phyloP scores from a whole-genome alignment of 2,797 vertebrate genomes.

The Peromyscus aztecus region DNA sequence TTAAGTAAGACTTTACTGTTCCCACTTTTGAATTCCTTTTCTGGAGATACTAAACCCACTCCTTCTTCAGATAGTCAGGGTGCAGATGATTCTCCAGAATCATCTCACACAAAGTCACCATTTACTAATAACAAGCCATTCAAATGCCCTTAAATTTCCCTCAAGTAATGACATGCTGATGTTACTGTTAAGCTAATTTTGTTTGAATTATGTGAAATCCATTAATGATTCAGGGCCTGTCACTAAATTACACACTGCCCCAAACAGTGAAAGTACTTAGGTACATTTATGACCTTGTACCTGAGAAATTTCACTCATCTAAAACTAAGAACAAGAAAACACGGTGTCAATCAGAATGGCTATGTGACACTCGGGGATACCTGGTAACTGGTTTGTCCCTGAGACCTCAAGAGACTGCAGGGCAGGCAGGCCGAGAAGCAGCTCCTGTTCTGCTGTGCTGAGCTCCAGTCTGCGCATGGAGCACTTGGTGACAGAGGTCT shows the following conservation, averaged over 20 bases:
- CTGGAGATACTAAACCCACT: not conserved
- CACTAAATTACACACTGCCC: not conserved
- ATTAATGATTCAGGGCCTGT: constrained; percentile 5
- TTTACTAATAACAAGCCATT: constrained; percentile 25
- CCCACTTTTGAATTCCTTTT: not conserved
- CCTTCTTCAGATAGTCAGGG: not conserved
- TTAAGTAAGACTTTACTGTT: not conserved
- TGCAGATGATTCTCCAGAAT: not conserved
- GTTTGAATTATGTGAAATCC: constrained; percentile 16
- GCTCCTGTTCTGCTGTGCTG: constrained; percentile 64
- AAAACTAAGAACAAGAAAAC: not conserved
- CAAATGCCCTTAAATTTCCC: not conserved
- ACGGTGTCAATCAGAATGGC: not conserved
- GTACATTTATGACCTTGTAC: not conserved
- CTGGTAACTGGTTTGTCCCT: constrained; percentile 48
- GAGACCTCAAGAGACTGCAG: constrained; percentile 74
- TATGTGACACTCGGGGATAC: constrained; percentile 34
- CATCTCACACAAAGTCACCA: not conserved
- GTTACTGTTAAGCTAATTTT: not conserved
- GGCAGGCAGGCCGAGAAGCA: constrained; percentile 77
- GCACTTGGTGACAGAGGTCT: constrained; percentile 67
- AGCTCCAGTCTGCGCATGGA: not conserved
- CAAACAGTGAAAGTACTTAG: constrained; percentile 6
- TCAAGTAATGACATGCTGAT: not conserved
- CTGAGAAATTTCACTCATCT: not conserved